These are phyloP conservation scores for Larimichthys crocea DNA, from an alignment of 2,113 vertebrate species.

Conservation along the genomic window DNA sequence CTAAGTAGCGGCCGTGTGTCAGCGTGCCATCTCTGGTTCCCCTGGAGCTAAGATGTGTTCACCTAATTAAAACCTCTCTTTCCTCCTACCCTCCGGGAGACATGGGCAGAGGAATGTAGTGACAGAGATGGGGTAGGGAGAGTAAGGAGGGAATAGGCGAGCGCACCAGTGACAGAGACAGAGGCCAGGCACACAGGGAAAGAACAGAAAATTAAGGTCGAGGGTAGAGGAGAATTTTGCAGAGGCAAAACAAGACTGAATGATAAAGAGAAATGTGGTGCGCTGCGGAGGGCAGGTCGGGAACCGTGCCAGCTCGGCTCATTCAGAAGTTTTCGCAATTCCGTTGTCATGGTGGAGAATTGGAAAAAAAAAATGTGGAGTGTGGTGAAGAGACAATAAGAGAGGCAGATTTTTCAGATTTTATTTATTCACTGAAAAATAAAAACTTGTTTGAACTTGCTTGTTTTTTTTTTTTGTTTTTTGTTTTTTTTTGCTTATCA, in stretches of 20 bases:
- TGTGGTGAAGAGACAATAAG: slow-evolving; percentile 9
- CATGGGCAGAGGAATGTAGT: slow-evolving; percentile 55
- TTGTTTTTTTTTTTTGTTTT: slow-evolving; percentile 4
- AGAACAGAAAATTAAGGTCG: slow-evolving; percentile 26
- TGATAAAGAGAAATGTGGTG: slow-evolving; percentile 54
- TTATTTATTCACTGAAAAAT: slow-evolving; percentile 32
- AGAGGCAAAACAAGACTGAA: slow-evolving; percentile 25
- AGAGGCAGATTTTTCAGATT: slow-evolving; percentile 6
- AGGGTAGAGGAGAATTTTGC: slow-evolving; percentile 29
- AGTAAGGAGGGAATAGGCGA: slow-evolving; percentile 31
- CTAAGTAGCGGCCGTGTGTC: slow-evolving; percentile 57
- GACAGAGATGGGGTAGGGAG: slow-evolving; percentile 48
- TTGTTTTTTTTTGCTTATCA: slow-evolving; percentile 10
- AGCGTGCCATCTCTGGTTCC: slow-evolving; percentile 58
- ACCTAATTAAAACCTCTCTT: slow-evolving; percentile 80
- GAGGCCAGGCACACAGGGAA: slow-evolving; percentile 20
- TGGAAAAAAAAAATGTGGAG: not conserved
- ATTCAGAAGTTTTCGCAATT: slow-evolving; percentile 41
- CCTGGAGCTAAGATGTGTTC: slow-evolving; percentile 68
- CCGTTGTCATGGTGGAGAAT: slow-evolving; percentile 13
- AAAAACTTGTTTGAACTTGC: slow-evolving; percentile 41
- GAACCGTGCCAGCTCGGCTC: slow-evolving; percentile 47
- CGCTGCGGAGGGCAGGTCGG: slow-evolving; percentile 51
- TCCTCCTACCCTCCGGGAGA: slow-evolving; percentile 64
- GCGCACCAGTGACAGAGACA: slow-evolving; percentile 15